Conservation (phyloP, 2,888 invertebrate species). For the Parnassius mnemosyne region DNA sequence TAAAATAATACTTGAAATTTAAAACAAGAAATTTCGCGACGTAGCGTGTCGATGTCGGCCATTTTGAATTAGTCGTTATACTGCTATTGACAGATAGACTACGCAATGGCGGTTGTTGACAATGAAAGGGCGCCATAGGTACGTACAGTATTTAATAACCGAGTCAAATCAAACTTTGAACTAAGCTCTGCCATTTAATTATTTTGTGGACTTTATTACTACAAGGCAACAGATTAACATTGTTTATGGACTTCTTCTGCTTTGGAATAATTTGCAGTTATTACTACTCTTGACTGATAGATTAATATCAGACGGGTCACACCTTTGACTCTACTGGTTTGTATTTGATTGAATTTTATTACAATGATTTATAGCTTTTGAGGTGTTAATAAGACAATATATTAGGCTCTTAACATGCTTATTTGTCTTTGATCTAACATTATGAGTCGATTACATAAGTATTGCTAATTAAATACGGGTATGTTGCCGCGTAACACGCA, state of each 20-base stretch:
- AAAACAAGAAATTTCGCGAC: conserved; percentile 37
- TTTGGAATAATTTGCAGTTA: too few relatives aligned
- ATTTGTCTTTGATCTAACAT: conserved; percentile 27
- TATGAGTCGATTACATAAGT: conserved; percentile 28
- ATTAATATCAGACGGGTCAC: too few relatives aligned
- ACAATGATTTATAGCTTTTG: not conserved
- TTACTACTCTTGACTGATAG: too few relatives aligned
- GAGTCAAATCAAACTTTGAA: conserved; percentile 4
- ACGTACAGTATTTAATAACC: conserved; percentile 15
- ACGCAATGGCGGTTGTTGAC: conserved; percentile 40
- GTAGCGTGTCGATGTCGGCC: conserved; percentile 57
- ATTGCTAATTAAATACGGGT: conserved; percentile 26
- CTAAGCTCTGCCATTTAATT: not conserved
- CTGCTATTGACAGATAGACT: conserved; percentile 41
- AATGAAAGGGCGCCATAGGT: conserved; percentile 26
- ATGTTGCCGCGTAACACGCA: conserved; percentile 22
- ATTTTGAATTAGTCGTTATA: conserved; percentile 55
- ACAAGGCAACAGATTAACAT: too few relatives aligned
- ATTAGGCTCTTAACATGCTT: conserved; percentile 19
- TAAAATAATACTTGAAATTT: conserved; percentile 31
- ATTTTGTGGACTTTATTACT: not conserved
- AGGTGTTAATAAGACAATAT: conserved; percentile 3
- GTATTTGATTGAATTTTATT: not conserved
- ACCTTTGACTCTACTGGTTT: too few relatives aligned
- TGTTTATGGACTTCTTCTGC: too few relatives aligned